Conservation (phyloP, 2,888 invertebrate species). For the Aleiodes leptofemur region DNA sequence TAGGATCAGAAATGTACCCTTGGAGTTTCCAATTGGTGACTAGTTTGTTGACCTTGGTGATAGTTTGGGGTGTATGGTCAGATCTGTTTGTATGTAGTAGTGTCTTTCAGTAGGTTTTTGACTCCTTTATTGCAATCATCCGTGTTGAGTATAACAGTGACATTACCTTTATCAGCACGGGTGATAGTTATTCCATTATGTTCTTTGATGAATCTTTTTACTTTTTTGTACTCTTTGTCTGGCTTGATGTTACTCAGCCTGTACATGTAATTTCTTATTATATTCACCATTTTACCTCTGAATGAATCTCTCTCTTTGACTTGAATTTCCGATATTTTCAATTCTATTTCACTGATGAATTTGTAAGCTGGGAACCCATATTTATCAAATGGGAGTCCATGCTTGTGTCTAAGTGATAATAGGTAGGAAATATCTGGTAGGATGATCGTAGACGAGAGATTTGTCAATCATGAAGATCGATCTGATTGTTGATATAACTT, state of each 20-base stretch:
- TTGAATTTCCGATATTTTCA: too few species aligned
- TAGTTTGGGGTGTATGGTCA: background rate
- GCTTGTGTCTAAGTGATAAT: too few species aligned
- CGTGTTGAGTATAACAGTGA: background rate
- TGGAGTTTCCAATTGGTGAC: background rate
- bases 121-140: background rate
- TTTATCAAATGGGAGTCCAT: too few species aligned
- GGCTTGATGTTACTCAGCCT: background rate
- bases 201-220: background rate
- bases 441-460: too few species aligned
- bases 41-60: background rate
- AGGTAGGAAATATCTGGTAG: too few species aligned
- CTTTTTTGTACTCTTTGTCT: background rate
- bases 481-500: too few species aligned
- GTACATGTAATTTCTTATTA: background rate
- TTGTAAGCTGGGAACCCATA: too few species aligned
- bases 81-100: background rate
- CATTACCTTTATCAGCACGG: background rate
- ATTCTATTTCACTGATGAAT: too few species aligned
- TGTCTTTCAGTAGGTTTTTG: background rate
- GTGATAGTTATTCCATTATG: background rate
- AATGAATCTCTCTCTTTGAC: too few species aligned
- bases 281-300: background rate
- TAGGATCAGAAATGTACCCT: background rate
- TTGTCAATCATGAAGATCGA: too few species aligned